A percentile compares a stretch with the other conserved stretches of the same genome.
These are phyloP conservation scores for Onychostoma macrolepis DNA, from an alignment of 2,113 vertebrate genomes.

Conservation along the genomic window DNA sequence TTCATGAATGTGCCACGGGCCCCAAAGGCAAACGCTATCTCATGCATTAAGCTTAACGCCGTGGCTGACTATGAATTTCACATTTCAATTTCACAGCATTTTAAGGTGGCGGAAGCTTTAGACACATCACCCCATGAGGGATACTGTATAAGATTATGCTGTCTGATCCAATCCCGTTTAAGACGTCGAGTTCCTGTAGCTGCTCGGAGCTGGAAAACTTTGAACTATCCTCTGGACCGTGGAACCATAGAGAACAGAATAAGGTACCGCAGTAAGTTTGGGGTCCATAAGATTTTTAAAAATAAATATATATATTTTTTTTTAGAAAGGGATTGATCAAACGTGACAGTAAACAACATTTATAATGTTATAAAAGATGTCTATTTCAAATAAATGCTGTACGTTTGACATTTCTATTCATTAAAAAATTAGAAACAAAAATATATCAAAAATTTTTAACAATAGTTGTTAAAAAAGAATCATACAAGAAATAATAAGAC, in stretches of 20 bases:
- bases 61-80: conserved; percentile 9
- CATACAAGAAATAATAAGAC: too few species aligned
- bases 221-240: neutral
- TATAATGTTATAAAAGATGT: too few species aligned
- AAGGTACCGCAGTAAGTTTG: neutral
- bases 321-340: neutral
- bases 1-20: neutral
- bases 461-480: too few species aligned
- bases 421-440: neutral
- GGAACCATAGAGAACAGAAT: neutral
- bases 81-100: conserved; percentile 28
- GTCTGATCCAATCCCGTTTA: conserved; percentile 9
- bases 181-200: neutral
- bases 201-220: neutral
- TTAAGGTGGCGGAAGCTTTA: neutral
- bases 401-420: neutral
- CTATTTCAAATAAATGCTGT: too few species aligned
- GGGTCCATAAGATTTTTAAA: neutral
- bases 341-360: neutral
- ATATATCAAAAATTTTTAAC: too few species aligned
- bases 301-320: neutral
- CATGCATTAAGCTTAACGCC: neutral
- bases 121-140: neutral
- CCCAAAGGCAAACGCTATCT: neutral
- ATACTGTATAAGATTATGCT: conserved; percentile 17